Percentiles rank a stretch among this genome's conserved stretches.
Evolutionary conservation across 2,888 invertebrate species (phyloP).

Genomic region (Drosophila diplacantha): DNA sequence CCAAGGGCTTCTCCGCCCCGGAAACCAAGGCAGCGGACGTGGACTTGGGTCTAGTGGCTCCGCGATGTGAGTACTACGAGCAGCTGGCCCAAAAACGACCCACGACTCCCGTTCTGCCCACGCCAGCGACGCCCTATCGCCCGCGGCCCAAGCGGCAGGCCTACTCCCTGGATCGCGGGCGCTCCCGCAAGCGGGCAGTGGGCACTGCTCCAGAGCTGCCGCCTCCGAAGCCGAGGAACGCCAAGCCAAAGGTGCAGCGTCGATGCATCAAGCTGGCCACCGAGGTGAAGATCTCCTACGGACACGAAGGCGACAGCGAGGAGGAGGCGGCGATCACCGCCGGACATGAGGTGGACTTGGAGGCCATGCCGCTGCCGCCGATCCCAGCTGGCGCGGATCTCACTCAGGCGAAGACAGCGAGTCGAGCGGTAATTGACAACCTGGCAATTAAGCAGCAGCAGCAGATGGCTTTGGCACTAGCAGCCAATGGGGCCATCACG

Average conservation of each 20-base stretch:
- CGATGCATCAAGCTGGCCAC: slow-evolving; percentile 71
- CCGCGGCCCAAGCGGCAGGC: slow-evolving; percentile 51
- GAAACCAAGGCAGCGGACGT: slow-evolving; percentile 73
- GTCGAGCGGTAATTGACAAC: slow-evolving; percentile 56
- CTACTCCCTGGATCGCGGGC: slow-evolving; percentile 69
- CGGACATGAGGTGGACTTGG: slow-evolving; percentile 55
- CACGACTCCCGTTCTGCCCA: slow-evolving; percentile 32
- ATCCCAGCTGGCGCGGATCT: slow-evolving; percentile 41
- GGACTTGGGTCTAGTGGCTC: slow-evolving; percentile 74
- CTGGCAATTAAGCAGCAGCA: slow-evolving; percentile 65
- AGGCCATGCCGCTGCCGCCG: slow-evolving; percentile 68
- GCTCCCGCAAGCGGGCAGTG: slow-evolving; percentile 50
- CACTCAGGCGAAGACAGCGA: slow-evolving; percentile 48
- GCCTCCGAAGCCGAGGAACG: slow-evolving; percentile 70
- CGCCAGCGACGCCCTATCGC: slow-evolving; percentile 23
- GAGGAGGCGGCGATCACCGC: slow-evolving; percentile 46
- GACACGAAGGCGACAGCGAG: slow-evolving; percentile 46
- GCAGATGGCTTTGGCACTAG: slow-evolving; percentile 59
- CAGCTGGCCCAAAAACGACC: slow-evolving; percentile 53
- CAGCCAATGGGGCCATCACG: slow-evolving; percentile 20
- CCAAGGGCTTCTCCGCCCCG: slow-evolving; percentile 70
- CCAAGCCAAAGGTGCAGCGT: slow-evolving; percentile 62
- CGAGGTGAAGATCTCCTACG: slow-evolving; percentile 70
- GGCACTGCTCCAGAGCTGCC: slow-evolving; percentile 62
- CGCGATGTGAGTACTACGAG: slow-evolving; percentile 74